Conservation (phyloP, 2,797 vertebrate species). For the Gallinago stenura region DNA sequence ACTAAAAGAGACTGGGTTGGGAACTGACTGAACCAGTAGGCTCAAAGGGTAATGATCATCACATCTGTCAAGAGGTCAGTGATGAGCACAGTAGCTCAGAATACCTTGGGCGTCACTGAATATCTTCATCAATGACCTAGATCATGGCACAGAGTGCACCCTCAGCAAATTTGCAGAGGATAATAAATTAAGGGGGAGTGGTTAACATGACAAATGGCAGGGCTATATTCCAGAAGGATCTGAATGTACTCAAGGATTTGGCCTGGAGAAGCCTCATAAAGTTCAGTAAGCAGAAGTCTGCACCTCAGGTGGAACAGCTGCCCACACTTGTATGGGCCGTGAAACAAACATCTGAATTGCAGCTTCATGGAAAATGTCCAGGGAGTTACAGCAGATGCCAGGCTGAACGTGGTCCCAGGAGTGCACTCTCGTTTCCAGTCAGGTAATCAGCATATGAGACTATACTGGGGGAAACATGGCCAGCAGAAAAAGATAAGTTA, state of each 20-base stretch:
- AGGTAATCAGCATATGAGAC: background rate
- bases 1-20: background rate
- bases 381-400: background rate
- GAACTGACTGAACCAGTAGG: background rate
- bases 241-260: background rate
- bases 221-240: background rate
- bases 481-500: background rate
- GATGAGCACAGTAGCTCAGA: background rate
- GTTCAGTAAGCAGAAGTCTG: background rate
- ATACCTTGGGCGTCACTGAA: background rate
- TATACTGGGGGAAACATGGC: background rate
- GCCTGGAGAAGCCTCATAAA: background rate
- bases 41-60: background rate
- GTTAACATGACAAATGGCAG: constrained; percentile 8
- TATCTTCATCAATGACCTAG: constrained; percentile 45
- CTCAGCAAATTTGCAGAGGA: constrained; percentile 25
- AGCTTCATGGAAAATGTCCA: background rate
- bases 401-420: background rate
- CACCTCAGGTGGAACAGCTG: background rate
- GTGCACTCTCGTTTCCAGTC: background rate
- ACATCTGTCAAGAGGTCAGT: background rate
- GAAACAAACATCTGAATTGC: no score
- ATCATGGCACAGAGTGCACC: constrained; percentile 16
- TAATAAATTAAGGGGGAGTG: constrained; percentile 30
- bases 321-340: no score